Evolutionary conservation across 2,113 vertebrate genomes (phyloP).

Genomic region (Speoplatyrhinus poulsoni): DNA sequence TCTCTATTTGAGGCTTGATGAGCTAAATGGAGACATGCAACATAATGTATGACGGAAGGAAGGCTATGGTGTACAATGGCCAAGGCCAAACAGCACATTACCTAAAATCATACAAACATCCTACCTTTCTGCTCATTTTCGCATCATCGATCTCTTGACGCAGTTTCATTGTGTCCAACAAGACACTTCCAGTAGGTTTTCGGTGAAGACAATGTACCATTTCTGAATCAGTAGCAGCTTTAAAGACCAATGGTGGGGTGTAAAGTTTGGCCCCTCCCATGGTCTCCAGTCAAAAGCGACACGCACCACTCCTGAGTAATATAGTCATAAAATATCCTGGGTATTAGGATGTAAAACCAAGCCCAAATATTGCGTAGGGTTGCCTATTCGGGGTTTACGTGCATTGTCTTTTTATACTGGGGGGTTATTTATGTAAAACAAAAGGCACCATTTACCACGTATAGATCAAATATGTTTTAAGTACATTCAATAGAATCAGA

Average conservation of each 20-base stretch:
- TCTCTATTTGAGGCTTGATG: constrained; percentile 84
- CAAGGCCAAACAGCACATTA: background rate
- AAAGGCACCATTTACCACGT: background rate
- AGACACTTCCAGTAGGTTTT: background rate
- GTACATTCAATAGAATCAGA: background rate
- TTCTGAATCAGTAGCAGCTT: background rate
- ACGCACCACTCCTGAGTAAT: background rate
- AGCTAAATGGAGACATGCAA: constrained; percentile 57
- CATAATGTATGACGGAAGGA: background rate
- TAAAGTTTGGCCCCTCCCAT: constrained; percentile 25
- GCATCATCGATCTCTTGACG: constrained; percentile 27
- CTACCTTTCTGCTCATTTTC: constrained; percentile 57
- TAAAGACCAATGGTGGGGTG: constrained; percentile 14
- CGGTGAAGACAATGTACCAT: background rate
- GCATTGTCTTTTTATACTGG: background rate
- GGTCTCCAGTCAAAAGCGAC: background rate
- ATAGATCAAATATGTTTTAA: background rate
- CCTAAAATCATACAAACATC: background rate
- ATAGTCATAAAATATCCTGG: background rate
- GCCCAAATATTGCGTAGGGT: too few species aligned
- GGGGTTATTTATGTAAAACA: background rate
- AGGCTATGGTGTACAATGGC: background rate
- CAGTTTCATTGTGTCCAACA: constrained; percentile 32
- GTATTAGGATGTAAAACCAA: background rate
- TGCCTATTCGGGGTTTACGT: background rate